Base-by-base conservation (phyloP, 2,888 invertebrate species). In the Amblyjoppa proteus region DNA sequence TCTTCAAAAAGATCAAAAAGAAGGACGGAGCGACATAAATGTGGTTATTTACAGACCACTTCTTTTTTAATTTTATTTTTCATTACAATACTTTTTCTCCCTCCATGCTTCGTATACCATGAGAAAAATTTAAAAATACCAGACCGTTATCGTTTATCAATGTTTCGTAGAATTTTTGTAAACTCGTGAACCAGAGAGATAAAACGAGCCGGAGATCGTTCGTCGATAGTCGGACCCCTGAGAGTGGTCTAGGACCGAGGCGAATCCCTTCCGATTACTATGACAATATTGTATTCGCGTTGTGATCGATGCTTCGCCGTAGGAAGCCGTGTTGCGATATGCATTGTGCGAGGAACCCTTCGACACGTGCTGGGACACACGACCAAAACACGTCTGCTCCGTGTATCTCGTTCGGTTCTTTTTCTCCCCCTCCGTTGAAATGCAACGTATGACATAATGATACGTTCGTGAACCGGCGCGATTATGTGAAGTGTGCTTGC, bases 231-330 rank as follows among this genome's bases (percentile, higher is more conserved):
- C 74, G 25, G 41, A 51, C 66, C 74, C 78, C n/a, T 64, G 34
- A 41, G 73, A 66, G 68, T 9, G 41, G 68, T 68, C 45, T 69
- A 61, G 77, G 64, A 77, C 70, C 76, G 73, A 75, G 71, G 73
- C 89, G 90, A 91, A 92, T 90, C 90, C 90, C 89, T 90, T 89
- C 88, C 90, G 90, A 92, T 92, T 91, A 91, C 92, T 90, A 85
- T 90, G 91, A 90, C 92, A 92, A 92, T 92, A 92, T 92, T 92
- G 90, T 91, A 89, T 90, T 87, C 87, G 86, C 87, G 87, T 89
- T 87, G 89, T 92, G 92, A 92, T 92, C 91, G 91, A 92, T 92
- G 91, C 89, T 88, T 88, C 88, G 76, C 61, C 76, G 34, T 83
- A 76, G 69, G 49, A 76, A 58, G 68, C 56, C 45, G 53, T 77